Percentiles rank a stretch among this genome's conserved stretches.
phyloP scores from a whole-genome alignment of 2,113 vertebrate genomes.

The Nothoprocta perdicaria region DNA sequence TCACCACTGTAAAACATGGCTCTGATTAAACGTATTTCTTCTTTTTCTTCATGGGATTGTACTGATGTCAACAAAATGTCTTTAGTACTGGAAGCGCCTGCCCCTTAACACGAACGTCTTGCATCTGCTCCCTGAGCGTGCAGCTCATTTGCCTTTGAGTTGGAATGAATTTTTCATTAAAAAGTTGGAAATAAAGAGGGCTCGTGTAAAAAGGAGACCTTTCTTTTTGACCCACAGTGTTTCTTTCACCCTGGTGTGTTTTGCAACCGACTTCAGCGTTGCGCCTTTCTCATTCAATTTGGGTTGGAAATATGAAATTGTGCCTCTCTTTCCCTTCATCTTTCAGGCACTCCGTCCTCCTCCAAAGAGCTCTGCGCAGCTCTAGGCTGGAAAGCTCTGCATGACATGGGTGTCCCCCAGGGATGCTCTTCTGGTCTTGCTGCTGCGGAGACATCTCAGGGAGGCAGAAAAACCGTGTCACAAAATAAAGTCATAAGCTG shows the following conservation, averaged over 20 bases:
- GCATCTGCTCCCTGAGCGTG: not conserved
- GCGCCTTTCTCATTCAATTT: not conserved
- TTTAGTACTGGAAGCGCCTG: not conserved
- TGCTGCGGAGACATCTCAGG: too few relatives aligned
- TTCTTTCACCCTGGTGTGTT: not conserved
- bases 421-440: not conserved
- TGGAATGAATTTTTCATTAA: not conserved
- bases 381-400: not conserved
- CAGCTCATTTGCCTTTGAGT: not conserved
- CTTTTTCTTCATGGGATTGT: not conserved
- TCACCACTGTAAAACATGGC: not conserved
- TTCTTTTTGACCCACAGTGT: not conserved
- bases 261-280: not conserved
- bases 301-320: not conserved
- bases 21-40: not conserved
- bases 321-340: not conserved
- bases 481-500: fast-evolving
- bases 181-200: not conserved
- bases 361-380: not conserved
- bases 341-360: not conserved
- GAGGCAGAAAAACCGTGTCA: not conserved
- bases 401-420: too few relatives aligned
- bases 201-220: slow-evolving; percentile 1
- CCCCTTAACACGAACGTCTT: not conserved
- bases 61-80: not conserved